phyloP scores from a whole-genome alignment of 2,888 invertebrate genomes.

The Tetrapedia diversipes region DNA sequence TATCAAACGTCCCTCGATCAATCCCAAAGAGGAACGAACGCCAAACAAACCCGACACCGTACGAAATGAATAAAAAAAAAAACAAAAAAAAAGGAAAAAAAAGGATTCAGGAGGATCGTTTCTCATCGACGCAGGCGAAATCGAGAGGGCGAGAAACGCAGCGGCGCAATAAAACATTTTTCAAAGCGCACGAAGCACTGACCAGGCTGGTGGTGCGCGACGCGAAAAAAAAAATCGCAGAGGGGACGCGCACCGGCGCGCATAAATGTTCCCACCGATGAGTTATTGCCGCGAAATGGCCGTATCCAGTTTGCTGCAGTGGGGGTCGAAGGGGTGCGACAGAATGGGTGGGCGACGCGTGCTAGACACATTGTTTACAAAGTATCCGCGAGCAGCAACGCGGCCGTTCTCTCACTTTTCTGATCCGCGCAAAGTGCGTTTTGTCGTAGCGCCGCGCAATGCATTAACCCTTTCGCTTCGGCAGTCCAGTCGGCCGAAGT shows the following conservation, averaged over 20 bases:
- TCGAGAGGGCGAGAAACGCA: slow-evolving; percentile 31
- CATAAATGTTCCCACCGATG: slow-evolving; percentile 67
- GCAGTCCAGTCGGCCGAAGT: no score
- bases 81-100: neutral
- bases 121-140: slow-evolving; percentile 21
- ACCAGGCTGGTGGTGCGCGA: slow-evolving; percentile 6
- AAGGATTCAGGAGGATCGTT: neutral
- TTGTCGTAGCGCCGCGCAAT: slow-evolving; percentile 48
- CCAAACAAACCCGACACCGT: neutral
- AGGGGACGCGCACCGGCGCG: slow-evolving; percentile 37
- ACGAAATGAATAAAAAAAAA: neutral
- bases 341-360: no score
- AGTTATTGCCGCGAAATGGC: slow-evolving; percentile 62
- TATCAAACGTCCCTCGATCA: no score
- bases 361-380: slow-evolving; percentile 68
- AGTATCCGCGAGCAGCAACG: slow-evolving; percentile 54
- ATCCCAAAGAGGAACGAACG: no score
- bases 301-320: slow-evolving; percentile 44
- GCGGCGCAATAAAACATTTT: slow-evolving; percentile 71
- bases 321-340: neutral
- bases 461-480: slow-evolving; percentile 48
- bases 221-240: slow-evolving; percentile 24
- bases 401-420: slow-evolving; percentile 45
- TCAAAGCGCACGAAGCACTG: slow-evolving; percentile 67
- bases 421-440: slow-evolving; percentile 58